Percentiles rank a stretch among this genome's conserved stretches.
Evolutionary conservation across 2,113 vertebrate species (phyloP).

Genomic region (Pterocles orientalis): DNA sequence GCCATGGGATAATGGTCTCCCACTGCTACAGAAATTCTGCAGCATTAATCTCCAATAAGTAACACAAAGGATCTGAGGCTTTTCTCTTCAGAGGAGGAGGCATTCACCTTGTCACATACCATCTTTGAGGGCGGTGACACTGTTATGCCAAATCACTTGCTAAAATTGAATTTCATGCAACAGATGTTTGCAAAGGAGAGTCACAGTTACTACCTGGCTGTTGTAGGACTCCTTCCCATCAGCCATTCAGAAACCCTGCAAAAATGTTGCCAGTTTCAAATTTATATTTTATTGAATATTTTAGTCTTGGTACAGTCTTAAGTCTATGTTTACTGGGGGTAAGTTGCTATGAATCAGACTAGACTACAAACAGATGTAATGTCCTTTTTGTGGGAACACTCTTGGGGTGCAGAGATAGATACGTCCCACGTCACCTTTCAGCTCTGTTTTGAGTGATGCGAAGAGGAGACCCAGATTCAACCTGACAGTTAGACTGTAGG

Average conservation of each 20-base stretch:
- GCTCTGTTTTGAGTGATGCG: neutral
- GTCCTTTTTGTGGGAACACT: neutral
- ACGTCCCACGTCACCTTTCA: neutral
- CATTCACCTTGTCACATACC: neutral
- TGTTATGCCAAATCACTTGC: neutral
- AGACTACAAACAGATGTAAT: neutral
- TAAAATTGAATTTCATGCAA: neutral
- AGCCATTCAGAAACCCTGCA: neutral
- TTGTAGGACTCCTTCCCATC: neutral
- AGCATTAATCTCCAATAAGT: neutral
- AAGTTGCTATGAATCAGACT: neutral
- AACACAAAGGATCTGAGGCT: neutral
- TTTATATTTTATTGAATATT: neutral
- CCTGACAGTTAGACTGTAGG: neutral
- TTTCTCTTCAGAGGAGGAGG: conserved; percentile 2
- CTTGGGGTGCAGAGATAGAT: neutral
- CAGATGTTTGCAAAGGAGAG: neutral
- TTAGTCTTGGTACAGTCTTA: neutral
- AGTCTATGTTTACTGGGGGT: neutral
- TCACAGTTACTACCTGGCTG: neutral
- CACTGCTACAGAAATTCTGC: neutral
- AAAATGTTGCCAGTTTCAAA: neutral
- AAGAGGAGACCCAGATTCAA: neutral
- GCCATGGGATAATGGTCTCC: neutral
- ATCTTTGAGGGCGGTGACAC: neutral